Evolutionary conservation across 35 echinoderm and acorn worm species (phyloP), one percentile per base, ranked within the genome.

Genomic region (Acanthaster planci): DNA sequence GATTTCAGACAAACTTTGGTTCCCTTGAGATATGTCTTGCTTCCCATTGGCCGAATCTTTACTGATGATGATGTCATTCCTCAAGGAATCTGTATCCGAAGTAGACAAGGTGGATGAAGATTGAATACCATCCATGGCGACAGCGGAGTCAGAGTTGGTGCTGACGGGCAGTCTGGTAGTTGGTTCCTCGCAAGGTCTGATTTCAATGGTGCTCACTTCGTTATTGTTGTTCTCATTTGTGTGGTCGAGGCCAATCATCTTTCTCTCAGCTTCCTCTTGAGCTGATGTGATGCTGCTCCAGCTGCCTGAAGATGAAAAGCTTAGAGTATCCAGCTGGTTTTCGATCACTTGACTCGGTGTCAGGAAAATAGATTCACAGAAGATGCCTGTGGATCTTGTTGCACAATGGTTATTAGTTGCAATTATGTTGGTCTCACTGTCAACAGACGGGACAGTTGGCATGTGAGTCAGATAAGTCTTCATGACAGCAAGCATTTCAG

Each of bases 151-250:
- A 47, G 42, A 47, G 12, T 47, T 47, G 42, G 4, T 47, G 12
- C 42, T 47, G 42, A 47, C 42, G 12, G 42, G 12, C 42, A 72
- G 14, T 27, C 23, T 34, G 34, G 5, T 72, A 72, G 64, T 14
- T 34, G 34, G 29, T 26, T 72, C 64, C 22, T 36, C 64, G 30
- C 26, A 26, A 10, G 64, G 64, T 10, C 30, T 10, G 34, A 72
- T 72, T 34, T 72, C 23, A 7, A 72, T 30, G 64, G 30, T 72
- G 26, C 21, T 72, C 64, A 72, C 64, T 12, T 72, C 19, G 30
- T 72, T 72, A 10, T 72, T 72, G 64, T 72, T 72, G 64, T 72
- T 72, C 26, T 72, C 34, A 31, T 72, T 72, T 6, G 42, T 47
- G 42, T 47, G n/a, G n/a, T n/a, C n/a, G n/a, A n/a, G n/a, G n/a